Evolutionary conservation across 1,140 invertebrate genomes (phyloP), one percentile per base, ranked within the genome.

Genomic region (Aphidius gifuensis): DNA sequence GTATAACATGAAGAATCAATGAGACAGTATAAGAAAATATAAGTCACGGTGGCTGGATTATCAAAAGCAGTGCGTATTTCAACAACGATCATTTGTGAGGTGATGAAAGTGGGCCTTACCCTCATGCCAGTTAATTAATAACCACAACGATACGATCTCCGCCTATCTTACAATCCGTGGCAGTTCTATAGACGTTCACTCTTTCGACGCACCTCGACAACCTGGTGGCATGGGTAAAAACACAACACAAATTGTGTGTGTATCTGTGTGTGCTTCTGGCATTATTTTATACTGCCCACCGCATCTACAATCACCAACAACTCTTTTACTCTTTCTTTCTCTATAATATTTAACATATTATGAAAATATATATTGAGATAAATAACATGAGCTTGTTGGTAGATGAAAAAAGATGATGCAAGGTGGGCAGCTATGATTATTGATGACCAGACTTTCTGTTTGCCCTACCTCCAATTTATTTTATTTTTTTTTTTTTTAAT

Each of bases 101-200:
- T 78, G 77, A 76, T 79, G 77, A 79, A 79, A 79, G 75, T 70
- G 69, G 77, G 75, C 74, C 72, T 79, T 77, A 74, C 75, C 76
- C 74, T 75, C 71, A 71, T 68, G 71, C 69, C 76, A 73, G 72
- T 78, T 79, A 79, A 79, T 79, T 79, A 79, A 79, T 79, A 79
- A 78, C 76, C 75, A 76, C 71, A 69, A 66, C 78, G 77, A 79
- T 78, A 78, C 68, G 68, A 78, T 78, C 77, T 79, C 75, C 76
- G 76, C 75, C 76, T 78, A 77, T 79, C 74, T 76, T 64, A 58
- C 71, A 70, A 69, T 75, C 66, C 72, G 62, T 61, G 62, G 55
- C 23, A 32, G 23, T 32, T 32, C 23, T 32, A 32, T 32, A 32
- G 23, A 32, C 23, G 4, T 32, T 32, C n/a, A 40, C 39, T 55